These are phyloP conservation scores for Nemoura dubitans DNA, from an alignment of 2,888 invertebrate genomes.

Conservation along the genomic window DNA sequence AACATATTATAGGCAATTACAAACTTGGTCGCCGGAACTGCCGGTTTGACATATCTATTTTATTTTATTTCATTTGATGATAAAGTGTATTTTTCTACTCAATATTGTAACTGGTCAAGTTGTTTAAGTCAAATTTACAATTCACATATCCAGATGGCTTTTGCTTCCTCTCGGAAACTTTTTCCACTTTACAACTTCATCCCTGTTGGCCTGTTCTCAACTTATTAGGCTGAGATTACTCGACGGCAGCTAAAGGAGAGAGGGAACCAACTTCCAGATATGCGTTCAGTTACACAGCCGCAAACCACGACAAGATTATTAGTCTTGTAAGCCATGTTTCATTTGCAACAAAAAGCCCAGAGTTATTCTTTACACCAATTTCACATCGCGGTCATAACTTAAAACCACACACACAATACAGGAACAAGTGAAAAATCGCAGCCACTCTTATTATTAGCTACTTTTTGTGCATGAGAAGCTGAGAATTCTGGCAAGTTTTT, in stretches of 20 bases:
- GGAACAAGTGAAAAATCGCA: neutral
- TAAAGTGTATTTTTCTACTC: neutral
- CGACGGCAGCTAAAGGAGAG: neutral
- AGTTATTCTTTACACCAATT: conserved; percentile 2
- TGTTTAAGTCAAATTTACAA: neutral
- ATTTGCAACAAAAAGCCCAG: neutral
- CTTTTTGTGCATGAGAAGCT: neutral
- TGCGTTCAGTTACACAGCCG: neutral
- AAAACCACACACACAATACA: neutral
- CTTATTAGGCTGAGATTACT: conserved; percentile 3
- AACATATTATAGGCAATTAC: neutral
- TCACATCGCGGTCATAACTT: neutral
- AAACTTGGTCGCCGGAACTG: neutral
- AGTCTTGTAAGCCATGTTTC: conserved; percentile 12
- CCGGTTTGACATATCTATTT: neutral
- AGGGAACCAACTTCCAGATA: neutral
- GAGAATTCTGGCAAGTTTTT: neutral
- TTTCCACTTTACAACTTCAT: neutral
- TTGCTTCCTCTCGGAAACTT: neutral
- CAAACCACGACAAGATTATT: conserved; percentile 5
- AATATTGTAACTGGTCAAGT: neutral
- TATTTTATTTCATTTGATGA: neutral
- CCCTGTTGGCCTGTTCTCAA: conserved; percentile 12
- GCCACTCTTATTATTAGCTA: neutral
- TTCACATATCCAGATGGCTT: neutral